Evolutionary conservation across 2,797 vertebrate species (phyloP), one percentile per base, ranked within the genome.

Genomic region (Nyctalus aviator): DNA sequence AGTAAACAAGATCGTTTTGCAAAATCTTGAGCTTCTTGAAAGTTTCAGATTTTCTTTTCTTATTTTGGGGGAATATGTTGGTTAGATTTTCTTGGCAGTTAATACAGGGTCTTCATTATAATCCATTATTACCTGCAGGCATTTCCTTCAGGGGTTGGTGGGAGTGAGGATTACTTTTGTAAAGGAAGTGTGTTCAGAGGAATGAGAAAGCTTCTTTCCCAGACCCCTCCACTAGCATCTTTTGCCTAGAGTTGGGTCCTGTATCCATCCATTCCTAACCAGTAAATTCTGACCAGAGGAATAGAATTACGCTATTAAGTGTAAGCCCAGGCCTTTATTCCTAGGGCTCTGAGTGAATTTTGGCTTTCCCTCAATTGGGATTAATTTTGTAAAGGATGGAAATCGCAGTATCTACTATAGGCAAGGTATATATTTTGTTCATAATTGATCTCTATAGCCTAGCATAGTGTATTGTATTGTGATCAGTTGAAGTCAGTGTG

Each of bases 321-420:
- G 55, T 88, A 81, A 46, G 1, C 76, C 35, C 44, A 21, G 82
- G 23, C 27, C n/a, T 91, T 95, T 90, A 37, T 73, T 30, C 23
- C 23, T 71, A 48, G 62, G 66, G 6, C 37, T 76, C 46, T 91
- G 44, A 27, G 62, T 93, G 55, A 81, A 76, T 25, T 62, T 85
- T 41, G 37, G 32, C 14, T 90, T 93, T 48, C 23, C 13, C 44
- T 30, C 20, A 85, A 41, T 37, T 72, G 14, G 46, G 8, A 1
- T 82, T 46, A n/a, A 82, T 55, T 88, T 77, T 88, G 57, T 87
- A 72, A 84, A 25, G 55, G 20, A 79, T 72, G 57, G 89, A 91
- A 93, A 79, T 57, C 27, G 55, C 6, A 50, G 5, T 77, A 10
- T 85, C 30, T 73, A 9, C 32, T 88, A 48, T n/a, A 85, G 50